Percentiles rank a stretch among this genome's conserved stretches.
phyloP scores from a whole-genome alignment of 2,113 vertebrate genomes.

The Pao palembangensis region DNA sequence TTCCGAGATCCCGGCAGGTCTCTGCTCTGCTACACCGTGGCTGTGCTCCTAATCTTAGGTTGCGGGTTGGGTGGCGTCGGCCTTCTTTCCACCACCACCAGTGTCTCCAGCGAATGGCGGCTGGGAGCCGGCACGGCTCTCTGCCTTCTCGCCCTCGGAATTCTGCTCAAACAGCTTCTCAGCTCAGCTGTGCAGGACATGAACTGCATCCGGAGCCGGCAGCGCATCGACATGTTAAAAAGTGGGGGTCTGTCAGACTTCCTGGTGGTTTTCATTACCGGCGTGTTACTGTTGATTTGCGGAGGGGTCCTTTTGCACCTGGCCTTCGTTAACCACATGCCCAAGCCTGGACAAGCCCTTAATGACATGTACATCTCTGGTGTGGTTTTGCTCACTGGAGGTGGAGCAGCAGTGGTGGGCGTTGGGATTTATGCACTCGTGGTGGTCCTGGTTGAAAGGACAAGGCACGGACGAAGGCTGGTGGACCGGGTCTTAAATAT shows the following conservation, averaged over 20 bases:
- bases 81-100: constrained; percentile 92
- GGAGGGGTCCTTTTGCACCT: constrained; percentile 84
- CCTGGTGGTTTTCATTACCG: constrained; percentile 83
- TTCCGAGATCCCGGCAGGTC: constrained; percentile 90
- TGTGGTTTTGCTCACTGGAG: constrained; percentile 80
- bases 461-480: constrained; percentile 59
- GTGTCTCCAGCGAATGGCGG: constrained; percentile 92
- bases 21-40: constrained; percentile 84
- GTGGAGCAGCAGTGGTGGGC: constrained; percentile 78
- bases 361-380: constrained; percentile 91
- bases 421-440: constrained; percentile 79
- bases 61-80: constrained; percentile 88
- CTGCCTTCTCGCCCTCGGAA: constrained; percentile 87
- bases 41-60: constrained; percentile 85
- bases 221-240: constrained; percentile 86
- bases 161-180: constrained; percentile 94
- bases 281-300: constrained; percentile 82
- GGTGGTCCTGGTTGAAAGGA: constrained; percentile 67
- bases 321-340: constrained; percentile 81
- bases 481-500: constrained; percentile 72
- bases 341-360: constrained; percentile 75
- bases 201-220: constrained; percentile 90
- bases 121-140: constrained; percentile 86
- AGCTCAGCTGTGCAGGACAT: constrained; percentile 98
- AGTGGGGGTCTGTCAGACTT: constrained; percentile 88